Percentiles rank a stretch among this genome's conserved stretches.
Conservation (phyloP, 2,888 invertebrate species). For the Andrena dorsata region DNA sequence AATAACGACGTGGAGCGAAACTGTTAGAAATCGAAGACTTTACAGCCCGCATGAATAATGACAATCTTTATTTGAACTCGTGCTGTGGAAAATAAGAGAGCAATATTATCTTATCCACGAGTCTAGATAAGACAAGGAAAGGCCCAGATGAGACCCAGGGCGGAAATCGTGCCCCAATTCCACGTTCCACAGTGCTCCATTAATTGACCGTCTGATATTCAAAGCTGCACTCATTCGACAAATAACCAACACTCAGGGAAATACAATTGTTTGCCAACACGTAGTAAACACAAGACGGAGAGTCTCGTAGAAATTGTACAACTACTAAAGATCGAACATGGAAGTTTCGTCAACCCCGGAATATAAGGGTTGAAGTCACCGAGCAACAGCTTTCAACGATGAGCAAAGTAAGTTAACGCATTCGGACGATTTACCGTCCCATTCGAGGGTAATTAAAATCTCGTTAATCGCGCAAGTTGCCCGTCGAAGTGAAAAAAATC, state of each 20-base stretch:
- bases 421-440: constrained; percentile 68
- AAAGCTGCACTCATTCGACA: neutral
- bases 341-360: neutral
- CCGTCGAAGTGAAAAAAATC: constrained; percentile 17
- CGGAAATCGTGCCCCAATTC: constrained; percentile 57
- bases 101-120: constrained; percentile 72
- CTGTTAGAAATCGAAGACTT: neutral
- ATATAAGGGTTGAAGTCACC: neutral
- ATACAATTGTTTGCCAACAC: too few species aligned
- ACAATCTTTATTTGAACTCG: constrained; percentile 59
- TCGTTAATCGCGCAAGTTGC: constrained; percentile 70
- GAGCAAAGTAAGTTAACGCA: constrained; percentile 36
- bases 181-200: constrained; percentile 23
- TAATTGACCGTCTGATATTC: constrained; percentile 19
- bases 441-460: constrained; percentile 75
- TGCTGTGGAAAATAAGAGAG: constrained; percentile 51
- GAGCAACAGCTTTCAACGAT: constrained; percentile 61
- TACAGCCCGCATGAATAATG: constrained; percentile 47
- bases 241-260: too few species aligned
- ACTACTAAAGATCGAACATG: neutral
- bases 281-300: too few species aligned
- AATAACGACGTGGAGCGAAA: neutral
- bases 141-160: constrained; percentile 57
- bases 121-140: constrained; percentile 73
- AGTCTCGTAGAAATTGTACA: too few species aligned